phyloP scores from a whole-genome alignment of 2,113 vertebrate genomes.

The Larimichthys crocea region DNA sequence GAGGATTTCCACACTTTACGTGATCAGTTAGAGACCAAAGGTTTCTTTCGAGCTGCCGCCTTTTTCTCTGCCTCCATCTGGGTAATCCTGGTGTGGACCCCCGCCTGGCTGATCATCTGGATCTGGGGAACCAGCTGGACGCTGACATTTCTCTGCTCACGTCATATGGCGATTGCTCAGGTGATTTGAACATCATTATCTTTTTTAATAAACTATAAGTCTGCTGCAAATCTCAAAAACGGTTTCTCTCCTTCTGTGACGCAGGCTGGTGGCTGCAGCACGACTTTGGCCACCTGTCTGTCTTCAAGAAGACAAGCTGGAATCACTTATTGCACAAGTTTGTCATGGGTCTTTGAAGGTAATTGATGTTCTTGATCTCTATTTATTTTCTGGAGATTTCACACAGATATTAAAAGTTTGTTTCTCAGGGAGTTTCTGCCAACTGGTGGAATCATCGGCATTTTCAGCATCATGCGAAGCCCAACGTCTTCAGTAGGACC shows the following conservation, averaged over 20 bases:
- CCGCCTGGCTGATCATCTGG: constrained; percentile 86
- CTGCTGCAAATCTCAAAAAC: not conserved
- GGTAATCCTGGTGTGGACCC: constrained; percentile 88
- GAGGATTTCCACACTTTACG: constrained; percentile 90
- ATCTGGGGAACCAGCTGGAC: constrained; percentile 90
- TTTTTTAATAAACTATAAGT: not conserved
- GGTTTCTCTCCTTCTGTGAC: constrained; percentile 59
- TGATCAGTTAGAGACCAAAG: constrained; percentile 83
- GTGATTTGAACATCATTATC: constrained; percentile 71
- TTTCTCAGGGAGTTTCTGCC: constrained; percentile 91
- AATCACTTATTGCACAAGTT: constrained; percentile 94
- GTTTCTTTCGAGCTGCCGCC: constrained; percentile 86
- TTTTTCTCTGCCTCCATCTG: constrained; percentile 89
- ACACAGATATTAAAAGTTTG: not conserved
- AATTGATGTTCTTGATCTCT: not conserved
- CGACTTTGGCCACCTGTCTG: constrained; percentile 96
- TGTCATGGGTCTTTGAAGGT: constrained; percentile 94
- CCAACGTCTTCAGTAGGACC: constrained; percentile 93
- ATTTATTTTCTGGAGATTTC: not conserved
- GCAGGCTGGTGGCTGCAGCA: constrained; percentile 98
- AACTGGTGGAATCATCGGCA: constrained; percentile 99
- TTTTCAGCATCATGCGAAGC: constrained; percentile 96
- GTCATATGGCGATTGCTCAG: constrained; percentile 89
- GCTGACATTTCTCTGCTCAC: constrained; percentile 84
- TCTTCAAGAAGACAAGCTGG: constrained; percentile 92